A percentile compares a stretch with the other conserved stretches of the same genome.
phyloP scores from a whole-genome alignment of 2,797 vertebrate genomes.

The Myiotriccus ornatus region DNA sequence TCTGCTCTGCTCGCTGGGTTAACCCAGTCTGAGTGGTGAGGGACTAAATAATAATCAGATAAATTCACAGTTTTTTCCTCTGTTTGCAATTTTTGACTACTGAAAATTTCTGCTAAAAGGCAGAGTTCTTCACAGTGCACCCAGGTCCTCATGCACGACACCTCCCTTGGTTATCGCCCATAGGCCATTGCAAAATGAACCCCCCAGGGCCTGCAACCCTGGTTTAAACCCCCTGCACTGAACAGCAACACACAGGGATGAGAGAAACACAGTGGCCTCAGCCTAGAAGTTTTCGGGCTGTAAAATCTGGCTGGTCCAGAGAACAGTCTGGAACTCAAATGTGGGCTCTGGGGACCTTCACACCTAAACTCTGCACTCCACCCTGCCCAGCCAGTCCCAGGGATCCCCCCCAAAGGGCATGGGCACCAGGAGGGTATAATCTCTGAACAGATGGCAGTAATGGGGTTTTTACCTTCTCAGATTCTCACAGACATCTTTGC shows the following conservation, averaged over 20 bases:
- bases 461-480: background rate
- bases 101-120: background rate
- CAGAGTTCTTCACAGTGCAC: accelerated
- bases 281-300: background rate
- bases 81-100: background rate
- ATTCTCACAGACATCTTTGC: background rate
- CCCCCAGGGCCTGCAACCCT: background rate
- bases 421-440: background rate
- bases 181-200: background rate
- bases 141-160: background rate
- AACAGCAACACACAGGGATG: accelerated
- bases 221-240: background rate
- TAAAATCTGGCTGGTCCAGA: background rate
- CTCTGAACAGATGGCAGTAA: background rate
- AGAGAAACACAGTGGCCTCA: background rate
- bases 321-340: background rate
- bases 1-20: background rate
- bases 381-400: background rate
- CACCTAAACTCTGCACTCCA: background rate
- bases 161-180: background rate
- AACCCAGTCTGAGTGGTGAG: background rate
- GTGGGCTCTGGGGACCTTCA: background rate
- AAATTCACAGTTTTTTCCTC: background rate
- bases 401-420: background rate
- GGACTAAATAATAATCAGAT: background rate